Base-by-base conservation (phyloP, 2,797 vertebrate species). In the Pelochelys cantorii region DNA sequence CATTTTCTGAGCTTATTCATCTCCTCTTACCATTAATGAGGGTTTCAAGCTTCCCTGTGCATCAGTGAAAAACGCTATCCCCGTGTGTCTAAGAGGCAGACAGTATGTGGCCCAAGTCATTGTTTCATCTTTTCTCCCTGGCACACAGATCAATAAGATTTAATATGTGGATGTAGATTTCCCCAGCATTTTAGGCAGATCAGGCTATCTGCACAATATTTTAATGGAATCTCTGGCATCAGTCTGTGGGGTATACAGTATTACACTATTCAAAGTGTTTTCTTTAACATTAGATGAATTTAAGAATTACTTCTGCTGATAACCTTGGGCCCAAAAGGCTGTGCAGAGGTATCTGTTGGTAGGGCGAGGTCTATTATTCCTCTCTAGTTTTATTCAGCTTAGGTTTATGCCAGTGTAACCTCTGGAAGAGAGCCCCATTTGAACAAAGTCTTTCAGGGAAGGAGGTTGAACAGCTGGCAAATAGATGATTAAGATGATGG, bases 151-250 rank as follows among this genome's bases (percentile, higher is more conserved):
- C 37, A 0, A 83, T 82, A 90, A 84, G 59, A 62, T 85, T 94
- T 97, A 95, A 94, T 81, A 57, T n/a, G 48, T 80, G 71, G 14
- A 85, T 94, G 90, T 80, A 94, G 54, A 90, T 94, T 92, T 27
- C 81, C 80, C 59, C 42, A 2, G 1, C 57, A 82, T 31, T 88
- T 71, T 62, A 86, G 94, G 90, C 87, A 90, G 89, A 86, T 96
- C 93, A 94, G 84, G 88, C 92, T 89, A 34, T 83, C 22, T 3
- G 89, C 96, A 92, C 87, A 89, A 86, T 48, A 55, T 0, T 95
- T 97, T 97, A 97, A 97, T 95, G 90, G 89, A 96, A 96, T 93
- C 48, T 81, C 77, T 85, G 94, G 86, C 88, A 95, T 60, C 65
- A 83, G 53, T 57, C 87, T 89, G 77, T 60, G 95, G 84, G 60